Percentiles rank a stretch among this genome's conserved stretches.
Conservation (phyloP, 2,888 invertebrate genomes). For the Chirona hameri region DNA sequence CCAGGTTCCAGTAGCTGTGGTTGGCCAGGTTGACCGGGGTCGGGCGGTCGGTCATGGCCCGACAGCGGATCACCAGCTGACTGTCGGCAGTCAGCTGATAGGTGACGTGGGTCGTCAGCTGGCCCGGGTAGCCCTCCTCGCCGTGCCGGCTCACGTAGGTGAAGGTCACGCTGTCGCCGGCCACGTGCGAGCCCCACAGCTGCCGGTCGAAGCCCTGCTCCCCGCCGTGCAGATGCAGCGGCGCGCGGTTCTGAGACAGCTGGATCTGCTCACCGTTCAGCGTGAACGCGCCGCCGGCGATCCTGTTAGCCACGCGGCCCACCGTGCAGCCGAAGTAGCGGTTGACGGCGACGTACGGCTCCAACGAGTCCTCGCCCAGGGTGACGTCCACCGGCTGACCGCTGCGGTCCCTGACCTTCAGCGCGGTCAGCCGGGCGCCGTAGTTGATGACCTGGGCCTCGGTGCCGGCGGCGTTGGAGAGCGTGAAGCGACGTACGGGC, state of each 20-base stretch:
- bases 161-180: slow-evolving; percentile 63
- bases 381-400: neutral
- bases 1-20: slow-evolving; percentile 87
- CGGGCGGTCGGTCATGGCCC: slow-evolving; percentile 68
- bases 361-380: neutral
- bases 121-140: slow-evolving; percentile 87
- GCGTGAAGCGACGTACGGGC: neutral
- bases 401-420: neutral
- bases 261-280: slow-evolving; percentile 65
- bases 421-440: slow-evolving; percentile 13
- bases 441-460: slow-evolving; percentile 28
- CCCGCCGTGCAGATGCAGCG: slow-evolving; percentile 78
- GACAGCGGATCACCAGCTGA: slow-evolving; percentile 68
- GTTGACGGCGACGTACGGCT: neutral
- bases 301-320: slow-evolving; percentile 80
- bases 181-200: slow-evolving; percentile 64
- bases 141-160: slow-evolving; percentile 70
- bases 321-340: slow-evolving; percentile 79
- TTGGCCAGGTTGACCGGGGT: slow-evolving; percentile 84
- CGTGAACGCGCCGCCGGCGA: slow-evolving; percentile 65
- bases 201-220: slow-evolving; percentile 75
- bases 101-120: slow-evolving; percentile 59
- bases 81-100: slow-evolving; percentile 36
- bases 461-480: neutral
- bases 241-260: slow-evolving; percentile 67